A percentile compares a stretch with the other conserved stretches of the same genome.
Conservation (phyloP, 2,797 vertebrate genomes). For the Borostomias antarcticus region DNA sequence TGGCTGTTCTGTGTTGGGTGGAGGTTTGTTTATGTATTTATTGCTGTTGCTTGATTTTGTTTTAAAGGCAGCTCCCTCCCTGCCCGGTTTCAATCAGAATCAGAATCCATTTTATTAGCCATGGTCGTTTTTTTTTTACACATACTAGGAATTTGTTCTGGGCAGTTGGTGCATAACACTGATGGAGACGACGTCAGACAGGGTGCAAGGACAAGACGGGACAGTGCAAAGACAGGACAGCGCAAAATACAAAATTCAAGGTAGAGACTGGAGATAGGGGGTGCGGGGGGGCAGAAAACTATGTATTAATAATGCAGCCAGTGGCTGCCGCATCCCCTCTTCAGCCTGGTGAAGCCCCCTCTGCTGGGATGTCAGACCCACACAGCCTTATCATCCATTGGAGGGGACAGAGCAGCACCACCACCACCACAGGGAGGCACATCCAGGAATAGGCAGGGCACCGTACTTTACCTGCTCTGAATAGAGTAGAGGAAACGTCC, state of each 20-base stretch:
- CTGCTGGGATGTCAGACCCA: conserved; percentile 42
- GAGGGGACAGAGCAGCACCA: not conserved
- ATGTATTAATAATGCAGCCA: conserved; percentile 76
- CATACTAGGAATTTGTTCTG: too few species aligned
- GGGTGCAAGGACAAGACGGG: too few species aligned
- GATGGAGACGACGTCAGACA: too few species aligned
- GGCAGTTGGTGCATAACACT: too few species aligned
- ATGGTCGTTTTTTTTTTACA: too few species aligned
- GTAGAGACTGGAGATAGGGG: conserved; percentile 42
- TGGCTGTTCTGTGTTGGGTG: conserved; percentile 28
- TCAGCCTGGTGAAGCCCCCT: conserved; percentile 52
- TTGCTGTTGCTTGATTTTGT: conserved; percentile 45
- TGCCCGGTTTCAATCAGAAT: conserved; percentile 55
- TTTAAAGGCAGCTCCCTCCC: conserved; percentile 48
- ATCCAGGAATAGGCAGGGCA: not conserved
- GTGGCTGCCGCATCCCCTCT: conserved; percentile 69
- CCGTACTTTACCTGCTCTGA: not conserved
- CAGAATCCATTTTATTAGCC: too few species aligned
- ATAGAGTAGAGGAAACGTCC: not conserved
- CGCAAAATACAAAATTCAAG: too few species aligned
- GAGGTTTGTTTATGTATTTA: too few species aligned
- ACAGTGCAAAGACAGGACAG: too few species aligned
- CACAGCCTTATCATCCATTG: conserved; percentile 31
- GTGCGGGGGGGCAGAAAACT: conserved; percentile 69
- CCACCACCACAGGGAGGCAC: not conserved